Base-by-base conservation (phyloP, 1,140 invertebrate genomes). In the Orchestia grillus region DNA sequence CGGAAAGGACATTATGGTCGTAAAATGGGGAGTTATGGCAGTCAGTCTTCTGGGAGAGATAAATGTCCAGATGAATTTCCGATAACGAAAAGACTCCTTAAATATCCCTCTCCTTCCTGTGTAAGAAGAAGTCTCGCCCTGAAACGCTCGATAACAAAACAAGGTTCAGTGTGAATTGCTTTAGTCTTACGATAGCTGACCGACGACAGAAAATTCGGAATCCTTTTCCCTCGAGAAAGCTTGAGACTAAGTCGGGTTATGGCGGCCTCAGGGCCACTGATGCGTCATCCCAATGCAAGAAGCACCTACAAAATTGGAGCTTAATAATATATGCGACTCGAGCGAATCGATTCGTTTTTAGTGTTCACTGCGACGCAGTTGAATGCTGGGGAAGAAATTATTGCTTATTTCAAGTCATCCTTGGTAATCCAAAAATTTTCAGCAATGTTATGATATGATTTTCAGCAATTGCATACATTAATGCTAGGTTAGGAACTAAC, bases 41-140 rank as follows among this genome's bases (percentile, higher is more conserved):
- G 62, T 77, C 62, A 77, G 62, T 77, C 62, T 77, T 77, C 62
- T 77, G 62, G 62, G 62, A 77, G 28, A 77, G 62, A 77, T 77
- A 77, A 77, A 77, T 77, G 62, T 77, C 62, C 62, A 77, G 62
- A 77, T 77, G 62, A 77, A 77, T 77, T 77, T 77, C 62, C 62
- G 62, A 77, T 77, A 77, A 77, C 62, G 62, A 36, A 77, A 36
- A 77, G 62, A 77, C 62, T 77, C 62, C 62, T 28, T 77, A 77
- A 77, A 77, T 77, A 77, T 77, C 62, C 62, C 1, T 36, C 62
- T 36, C 62, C 62, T 15, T 36, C 62, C 62, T 77, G 11, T 23
- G 28, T 77, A 77, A 36, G 62, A 15, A 77, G 28, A 77, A 77
- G 36, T 77, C 3, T 8, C 11, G 62, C 62, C 28, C 1, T 8